Evolutionary conservation across 1,140 invertebrate genomes (phyloP), one percentile per base, ranked within the genome.

Genomic region (Mycetomoellerius zeteki): DNA sequence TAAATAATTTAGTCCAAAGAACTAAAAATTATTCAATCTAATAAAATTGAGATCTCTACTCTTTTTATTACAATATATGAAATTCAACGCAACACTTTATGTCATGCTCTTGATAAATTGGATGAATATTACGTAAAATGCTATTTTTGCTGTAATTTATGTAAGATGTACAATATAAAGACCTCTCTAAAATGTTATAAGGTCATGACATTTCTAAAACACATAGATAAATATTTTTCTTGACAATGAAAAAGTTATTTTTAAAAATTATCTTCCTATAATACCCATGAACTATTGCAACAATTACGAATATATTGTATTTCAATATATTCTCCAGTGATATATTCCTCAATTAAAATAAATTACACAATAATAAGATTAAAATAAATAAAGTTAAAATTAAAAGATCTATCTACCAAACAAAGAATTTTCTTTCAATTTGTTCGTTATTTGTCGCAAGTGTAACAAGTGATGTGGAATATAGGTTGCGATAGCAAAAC

Each of bases 391-490:
- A n/a, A 72, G 30, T 8, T 73, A 73, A 37, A 65, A 33, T 64
- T 65, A 14, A 43, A 47, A 58, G 21, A 16, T 75, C 6, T 16
- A 37, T 75, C 21, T 43, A 60, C 1, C 7, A 24, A 37, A 24
- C 43, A 43, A 14, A 75, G 14, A 75, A 21, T 21, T 75, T 24
- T 43, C 33, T 58, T 16, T 58, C n/a, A 75, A 43, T 21, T 24
- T 58, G 54, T 33, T 37, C 16, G 72, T 60, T 54, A 43, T 6
- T 16, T 75, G 30, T 75, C 54, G 33, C n/a, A 75, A 0, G 3
- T 16, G 30, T 58, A 21, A 75, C 52, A 33, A 69, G 65, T 69
- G 30, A 75, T 21, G n/a, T 37, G 14, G 7, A 76, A 76, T 76
- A 37, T 54, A 54, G 71, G 14, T 43, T 60, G 54, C 73, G 30